These are phyloP conservation scores for Coregonus sp. DNA, from an alignment of 2,797 vertebrate genomes.

Conservation along the genomic window DNA sequence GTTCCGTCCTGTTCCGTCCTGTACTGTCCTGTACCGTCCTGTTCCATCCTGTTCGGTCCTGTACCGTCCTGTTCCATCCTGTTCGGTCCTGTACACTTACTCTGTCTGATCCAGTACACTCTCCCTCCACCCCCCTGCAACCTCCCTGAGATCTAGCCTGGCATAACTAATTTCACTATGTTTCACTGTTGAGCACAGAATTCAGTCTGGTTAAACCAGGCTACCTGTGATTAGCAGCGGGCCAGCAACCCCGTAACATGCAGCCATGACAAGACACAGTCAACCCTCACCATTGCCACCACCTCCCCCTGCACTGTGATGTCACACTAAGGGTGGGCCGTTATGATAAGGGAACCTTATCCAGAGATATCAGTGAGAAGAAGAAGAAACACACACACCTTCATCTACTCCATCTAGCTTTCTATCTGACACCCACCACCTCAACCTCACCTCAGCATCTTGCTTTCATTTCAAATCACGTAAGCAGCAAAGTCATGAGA, in stretches of 20 bases:
- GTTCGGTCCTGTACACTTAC: constrained; percentile 82
- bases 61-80: constrained; percentile 61
- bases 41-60: no score
- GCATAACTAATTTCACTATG: neutral
- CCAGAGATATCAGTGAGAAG: no score
- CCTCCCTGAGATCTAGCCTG: neutral
- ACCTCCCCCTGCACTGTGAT: neutral
- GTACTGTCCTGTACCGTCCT: no score
- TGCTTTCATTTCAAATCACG: neutral
- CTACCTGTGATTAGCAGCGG: neutral
- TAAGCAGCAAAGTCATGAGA: neutral
- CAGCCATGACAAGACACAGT: neutral
- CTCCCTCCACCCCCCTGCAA: neutral
- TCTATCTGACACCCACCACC: neutral
- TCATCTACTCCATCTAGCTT: neutral
- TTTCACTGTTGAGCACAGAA: neutral
- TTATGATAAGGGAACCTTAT: neutral
- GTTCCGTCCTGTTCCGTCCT: no score
- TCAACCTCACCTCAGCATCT: neutral
- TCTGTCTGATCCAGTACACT: constrained; percentile 26
- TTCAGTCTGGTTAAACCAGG: neutral
- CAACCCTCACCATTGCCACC: neutral
- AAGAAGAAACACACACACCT: neutral
- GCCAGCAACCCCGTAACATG: neutral
- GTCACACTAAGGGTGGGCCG: neutral